A percentile compares a stretch with the other conserved stretches of the same genome.
Conservation (phyloP, 1,140 invertebrate genomes). For the Neotoxoptera formosana region DNA sequence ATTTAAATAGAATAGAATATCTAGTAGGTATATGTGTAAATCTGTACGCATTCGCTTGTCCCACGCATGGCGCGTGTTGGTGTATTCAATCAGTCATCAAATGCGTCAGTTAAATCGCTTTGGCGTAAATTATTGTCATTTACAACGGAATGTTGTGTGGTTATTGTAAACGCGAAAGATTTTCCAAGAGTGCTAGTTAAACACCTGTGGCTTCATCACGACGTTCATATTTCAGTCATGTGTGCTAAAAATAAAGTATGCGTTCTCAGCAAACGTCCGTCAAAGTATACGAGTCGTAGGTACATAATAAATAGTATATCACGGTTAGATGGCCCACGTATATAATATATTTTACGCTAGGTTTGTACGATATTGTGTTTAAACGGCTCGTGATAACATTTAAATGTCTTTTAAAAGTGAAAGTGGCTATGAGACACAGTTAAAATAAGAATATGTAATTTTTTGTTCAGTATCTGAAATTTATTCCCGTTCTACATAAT, state of each 20-base stretch:
- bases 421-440: not conserved
- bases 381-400: not conserved
- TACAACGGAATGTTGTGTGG: not conserved
- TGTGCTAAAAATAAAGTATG: not conserved
- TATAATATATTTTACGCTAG: not conserved
- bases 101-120: not conserved
- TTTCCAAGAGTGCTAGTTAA: not conserved
- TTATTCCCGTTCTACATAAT: not conserved
- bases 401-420: slow-evolving; percentile 23
- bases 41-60: not conserved
- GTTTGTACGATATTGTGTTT: not conserved
- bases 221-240: not conserved
- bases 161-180: not conserved
- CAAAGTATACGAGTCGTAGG: not conserved
- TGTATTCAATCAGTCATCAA: not conserved
- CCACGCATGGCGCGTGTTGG: not conserved
- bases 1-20: not conserved
- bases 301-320: not conserved
- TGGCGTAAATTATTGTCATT: not conserved
- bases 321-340: not conserved
- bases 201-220: not conserved
- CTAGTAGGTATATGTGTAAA: not conserved
- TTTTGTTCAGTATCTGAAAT: not conserved
- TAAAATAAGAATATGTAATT: not conserved
- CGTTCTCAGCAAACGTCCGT: not conserved